A percentile compares a stretch with the other conserved stretches of the same genome.
Conservation (phyloP, 2,113 vertebrate species). For the Mus spicilegus region DNA sequence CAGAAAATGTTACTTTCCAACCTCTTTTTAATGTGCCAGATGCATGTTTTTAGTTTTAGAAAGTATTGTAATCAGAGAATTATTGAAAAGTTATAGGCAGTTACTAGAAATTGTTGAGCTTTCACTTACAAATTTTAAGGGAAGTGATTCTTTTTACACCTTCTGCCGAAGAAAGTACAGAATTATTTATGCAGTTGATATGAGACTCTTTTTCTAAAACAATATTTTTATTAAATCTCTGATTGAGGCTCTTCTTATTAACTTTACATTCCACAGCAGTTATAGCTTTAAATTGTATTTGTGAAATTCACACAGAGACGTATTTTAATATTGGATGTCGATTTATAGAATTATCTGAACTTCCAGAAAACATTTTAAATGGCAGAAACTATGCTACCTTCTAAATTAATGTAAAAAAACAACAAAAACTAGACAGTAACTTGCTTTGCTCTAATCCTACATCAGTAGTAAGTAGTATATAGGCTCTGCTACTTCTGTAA, state of each 20-base stretch:
- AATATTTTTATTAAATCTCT: neutral
- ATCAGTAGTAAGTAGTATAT: neutral
- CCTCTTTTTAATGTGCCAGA: neutral
- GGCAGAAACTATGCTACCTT: neutral
- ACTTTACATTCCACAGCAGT: neutral
- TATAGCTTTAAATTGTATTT: neutral
- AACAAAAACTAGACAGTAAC: neutral
- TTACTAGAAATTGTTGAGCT: neutral
- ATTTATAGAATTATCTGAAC: neutral
- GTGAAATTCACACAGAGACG: neutral
- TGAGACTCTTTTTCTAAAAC: neutral
- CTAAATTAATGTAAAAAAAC: neutral
- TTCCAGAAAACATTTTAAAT: neutral
- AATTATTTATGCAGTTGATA: neutral
- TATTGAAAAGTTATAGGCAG: neutral
- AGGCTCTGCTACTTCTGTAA: constrained; percentile 36
- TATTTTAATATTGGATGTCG: neutral
- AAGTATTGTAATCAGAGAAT: neutral
- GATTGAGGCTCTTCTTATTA: neutral
- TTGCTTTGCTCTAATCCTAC: neutral
- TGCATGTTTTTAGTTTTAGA: neutral
- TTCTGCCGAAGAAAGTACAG: neutral
- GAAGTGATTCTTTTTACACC: neutral
- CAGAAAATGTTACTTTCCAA: neutral
- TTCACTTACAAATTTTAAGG: neutral